Percentiles rank a stretch among this genome's conserved stretches.
These are phyloP conservation scores for Lepeophtheirus salmonis DNA, from an alignment of 1,140 invertebrate genomes.

Conservation along the genomic window DNA sequence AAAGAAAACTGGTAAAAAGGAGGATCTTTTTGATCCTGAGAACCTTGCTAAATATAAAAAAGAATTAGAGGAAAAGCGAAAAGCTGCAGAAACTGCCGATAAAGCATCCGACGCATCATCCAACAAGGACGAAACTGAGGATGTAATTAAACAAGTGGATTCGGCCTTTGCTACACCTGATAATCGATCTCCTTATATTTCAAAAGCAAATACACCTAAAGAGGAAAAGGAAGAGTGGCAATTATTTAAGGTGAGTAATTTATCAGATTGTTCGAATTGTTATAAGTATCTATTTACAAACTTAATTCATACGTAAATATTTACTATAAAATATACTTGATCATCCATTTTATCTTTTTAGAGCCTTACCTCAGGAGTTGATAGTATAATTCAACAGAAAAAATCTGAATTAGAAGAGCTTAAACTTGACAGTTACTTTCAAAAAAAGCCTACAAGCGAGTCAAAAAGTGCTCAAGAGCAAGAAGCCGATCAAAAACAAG, in stretches of 20 bases:
- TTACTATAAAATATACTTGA: too few species aligned
- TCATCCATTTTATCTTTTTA: too few species aligned
- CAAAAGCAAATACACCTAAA: conserved; percentile 1
- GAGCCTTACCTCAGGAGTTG: conserved; percentile 14
- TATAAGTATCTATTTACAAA: too few species aligned
- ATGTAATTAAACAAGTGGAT: background rate
- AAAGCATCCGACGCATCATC: background rate
- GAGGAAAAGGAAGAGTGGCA: conserved; percentile 11
- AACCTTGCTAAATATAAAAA: conserved; percentile 15
- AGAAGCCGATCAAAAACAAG: background rate
- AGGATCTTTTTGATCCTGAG: conserved; percentile 17
- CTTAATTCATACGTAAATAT: too few species aligned
- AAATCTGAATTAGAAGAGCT: conserved; percentile 7
- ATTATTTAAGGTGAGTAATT: background rate
- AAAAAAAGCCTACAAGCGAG: conserved; percentile 4
- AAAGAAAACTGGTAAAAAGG: conserved; percentile 15
- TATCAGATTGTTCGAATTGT: background rate
- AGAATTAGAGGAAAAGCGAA: conserved; percentile 11
- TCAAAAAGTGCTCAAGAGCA: too few species aligned
- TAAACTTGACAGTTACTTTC: conserved; percentile 15
- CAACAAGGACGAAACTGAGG: background rate
- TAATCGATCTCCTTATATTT: background rate
- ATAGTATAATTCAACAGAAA: conserved; percentile 7
- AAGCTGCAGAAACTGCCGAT: background rate
- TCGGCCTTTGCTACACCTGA: too few species aligned